Evolutionary conservation across 37 sponge, comb jelly and placozoan species (phyloP), one percentile per base, ranked within the genome.

Genomic region (Aphrocallistes beatrix): DNA sequence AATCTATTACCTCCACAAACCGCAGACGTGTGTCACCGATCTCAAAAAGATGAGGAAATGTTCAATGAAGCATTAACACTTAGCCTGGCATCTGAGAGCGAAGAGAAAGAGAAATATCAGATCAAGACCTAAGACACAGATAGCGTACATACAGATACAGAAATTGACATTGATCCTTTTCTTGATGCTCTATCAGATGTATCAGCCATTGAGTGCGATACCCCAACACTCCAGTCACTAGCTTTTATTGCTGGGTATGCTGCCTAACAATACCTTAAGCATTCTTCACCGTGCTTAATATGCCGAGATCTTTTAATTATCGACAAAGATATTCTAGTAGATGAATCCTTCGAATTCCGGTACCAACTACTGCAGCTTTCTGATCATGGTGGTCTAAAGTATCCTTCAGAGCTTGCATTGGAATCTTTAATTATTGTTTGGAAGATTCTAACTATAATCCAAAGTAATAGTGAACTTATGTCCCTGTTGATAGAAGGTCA

Each of bases 401-500:
- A 60, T 60, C 75, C 75, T 13, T 60, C 34, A 25, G 75, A 60
- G n/a, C 34, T 32, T 19, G 28, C n/a, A 3, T 28, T 60, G 75
- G 25, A 60, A 25, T 60, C 75, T 30, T 25, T 28, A 60, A 13
- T 60, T 6, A 13, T 30, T 60, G 75, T 60, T 60, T 60, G 75
- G 75, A 60, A 60, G 75, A 60, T 60, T 60, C n/a, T 60, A 19
- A 60, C 75, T 60, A 60, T 60, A 25, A 60, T 60, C 75, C 28
- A 60, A 60, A 30, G 75, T 25, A 60, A 60, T 60, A 28, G 3
- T 25, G 17, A 19, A 60, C n/a, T 60, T 19, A 60, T 60, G 75
- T 6, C 28, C 75, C 17, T 13, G n/a, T 32, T 60, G 8, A 30
- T 60, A 25, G 34, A 60, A 60, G 75, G 75, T 32, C 34, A 19